Evolutionary conservation across 2,797 vertebrate genomes (phyloP).

Genomic region (Eupleurogrammus muticus): DNA sequence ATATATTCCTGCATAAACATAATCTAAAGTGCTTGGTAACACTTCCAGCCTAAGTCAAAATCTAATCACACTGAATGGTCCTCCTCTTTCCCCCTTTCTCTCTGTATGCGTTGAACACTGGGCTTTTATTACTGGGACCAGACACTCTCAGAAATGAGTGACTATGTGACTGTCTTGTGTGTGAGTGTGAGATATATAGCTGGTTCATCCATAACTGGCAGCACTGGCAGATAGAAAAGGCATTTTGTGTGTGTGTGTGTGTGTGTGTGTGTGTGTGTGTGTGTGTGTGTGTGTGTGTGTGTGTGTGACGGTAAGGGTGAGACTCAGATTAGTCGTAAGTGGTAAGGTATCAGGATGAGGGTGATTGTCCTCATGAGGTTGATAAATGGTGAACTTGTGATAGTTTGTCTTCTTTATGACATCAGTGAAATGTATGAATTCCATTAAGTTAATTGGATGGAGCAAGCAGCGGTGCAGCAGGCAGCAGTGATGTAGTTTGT

Average conservation of each 20-base stretch:
- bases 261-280: too few species aligned
- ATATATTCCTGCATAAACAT: slow-evolving; percentile 35
- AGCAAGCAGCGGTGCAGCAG: slow-evolving; percentile 27
- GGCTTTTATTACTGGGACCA: slow-evolving; percentile 74
- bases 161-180: slow-evolving; percentile 55
- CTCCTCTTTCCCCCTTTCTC: slow-evolving; percentile 51
- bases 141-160: slow-evolving; percentile 72
- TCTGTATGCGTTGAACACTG: slow-evolving; percentile 70
- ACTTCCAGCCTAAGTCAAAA: slow-evolving; percentile 57
- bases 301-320: slow-evolving; percentile 59
- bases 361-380: slow-evolving; percentile 38
- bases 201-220: slow-evolving; percentile 61
- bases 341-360: slow-evolving; percentile 38
- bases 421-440: slow-evolving; percentile 44
- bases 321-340: slow-evolving; percentile 41
- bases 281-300: too few species aligned
- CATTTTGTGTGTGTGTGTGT: too few species aligned
- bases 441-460: slow-evolving; percentile 73
- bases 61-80: slow-evolving; percentile 67
- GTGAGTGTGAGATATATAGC: slow-evolving; percentile 57
- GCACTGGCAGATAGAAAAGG: slow-evolving; percentile 58
- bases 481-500: slow-evolving; percentile 20
- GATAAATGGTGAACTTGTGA: slow-evolving; percentile 57
- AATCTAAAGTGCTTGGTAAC: slow-evolving; percentile 41
- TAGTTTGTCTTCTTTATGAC: slow-evolving; percentile 64